Base-by-base conservation (phyloP, 2,113 vertebrate species). In the Gadus chalcogrammus region DNA sequence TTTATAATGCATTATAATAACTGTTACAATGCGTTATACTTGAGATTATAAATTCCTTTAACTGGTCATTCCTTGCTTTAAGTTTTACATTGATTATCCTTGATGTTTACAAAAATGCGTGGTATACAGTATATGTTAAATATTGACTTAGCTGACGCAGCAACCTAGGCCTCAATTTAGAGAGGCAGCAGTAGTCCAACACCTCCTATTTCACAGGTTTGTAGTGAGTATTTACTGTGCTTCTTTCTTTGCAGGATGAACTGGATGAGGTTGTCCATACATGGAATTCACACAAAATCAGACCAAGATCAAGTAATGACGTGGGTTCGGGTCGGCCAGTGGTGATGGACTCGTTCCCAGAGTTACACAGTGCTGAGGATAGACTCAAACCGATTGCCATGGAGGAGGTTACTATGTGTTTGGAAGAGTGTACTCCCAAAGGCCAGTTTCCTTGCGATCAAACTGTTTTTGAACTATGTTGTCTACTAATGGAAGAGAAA, bases 191-290 rank as follows among this genome's bases (percentile, higher is more conserved):
- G 20, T 20, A 20, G 20, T 20, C 20, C 20, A 20, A 20, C 20
- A 20, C 20, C 20, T 20, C 20, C 20, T 20, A 20, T 20, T 20
- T 20, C 52, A 53, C 52, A 53, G 7, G 52, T 53, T 53, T 53
- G 52, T 53, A 53, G 52, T 53, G 8, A 11, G 52, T 53, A 53
- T 53, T 53, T 53, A 53, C 52, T 53, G 52, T 53, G 52, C 15
- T 53, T 53, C 8, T 53, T 53, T 53, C 52, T 53, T 15, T 67
- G 65, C 65, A 67, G 65, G 65, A 67, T 55, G 53, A 68, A 58
- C 52, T 68, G 20, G 66, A 58, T 31, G 53, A 67, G n/a, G 66
- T 68, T 9, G 24, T 58, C 22, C 48, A 1, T 17, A 18, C 66
- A 24, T 68, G 66, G 52, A 58, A 68, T 58, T 16, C 24, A 17